Evolutionary conservation across 2,113 vertebrate species (phyloP).

Genomic region (Psammodynastes pulverulentus): DNA sequence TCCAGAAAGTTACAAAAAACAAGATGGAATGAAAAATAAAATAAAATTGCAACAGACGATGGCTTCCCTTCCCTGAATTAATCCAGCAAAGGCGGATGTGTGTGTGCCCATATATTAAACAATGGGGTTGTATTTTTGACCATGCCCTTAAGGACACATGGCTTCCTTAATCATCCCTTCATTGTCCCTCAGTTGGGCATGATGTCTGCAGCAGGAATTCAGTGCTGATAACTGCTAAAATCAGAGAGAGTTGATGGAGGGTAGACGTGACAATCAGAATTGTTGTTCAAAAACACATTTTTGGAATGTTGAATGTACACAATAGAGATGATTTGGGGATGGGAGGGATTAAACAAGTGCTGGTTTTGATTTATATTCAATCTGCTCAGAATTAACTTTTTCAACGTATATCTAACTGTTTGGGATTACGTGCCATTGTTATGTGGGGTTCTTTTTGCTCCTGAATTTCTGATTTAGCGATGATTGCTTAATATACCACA

Average conservation of each 20-base stretch:
- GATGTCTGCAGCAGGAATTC: neutral
- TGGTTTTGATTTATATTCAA: neutral
- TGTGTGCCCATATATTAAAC: neutral
- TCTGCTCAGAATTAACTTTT: neutral
- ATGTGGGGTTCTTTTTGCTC: neutral
- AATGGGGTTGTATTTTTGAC: neutral
- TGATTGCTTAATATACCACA: neutral
- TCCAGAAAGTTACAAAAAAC: neutral
- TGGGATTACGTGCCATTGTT: neutral
- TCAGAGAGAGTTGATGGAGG: neutral
- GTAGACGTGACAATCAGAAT: neutral
- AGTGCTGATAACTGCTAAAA: neutral
- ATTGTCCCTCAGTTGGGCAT: neutral
- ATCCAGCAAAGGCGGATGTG: neutral
- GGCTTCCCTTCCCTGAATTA: neutral
- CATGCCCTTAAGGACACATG: neutral
- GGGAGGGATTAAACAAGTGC: neutral
- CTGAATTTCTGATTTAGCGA: neutral
- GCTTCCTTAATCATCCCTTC: neutral
- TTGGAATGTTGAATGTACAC: neutral
- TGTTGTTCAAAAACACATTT: neutral
- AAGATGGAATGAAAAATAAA: neutral
- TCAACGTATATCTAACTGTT: neutral
- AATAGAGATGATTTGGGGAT: neutral
- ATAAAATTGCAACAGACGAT: neutral